These are phyloP conservation scores for Misgurnus mizolepis DNA, from an alignment of 2,113 vertebrate species.

Conservation along the genomic window DNA sequence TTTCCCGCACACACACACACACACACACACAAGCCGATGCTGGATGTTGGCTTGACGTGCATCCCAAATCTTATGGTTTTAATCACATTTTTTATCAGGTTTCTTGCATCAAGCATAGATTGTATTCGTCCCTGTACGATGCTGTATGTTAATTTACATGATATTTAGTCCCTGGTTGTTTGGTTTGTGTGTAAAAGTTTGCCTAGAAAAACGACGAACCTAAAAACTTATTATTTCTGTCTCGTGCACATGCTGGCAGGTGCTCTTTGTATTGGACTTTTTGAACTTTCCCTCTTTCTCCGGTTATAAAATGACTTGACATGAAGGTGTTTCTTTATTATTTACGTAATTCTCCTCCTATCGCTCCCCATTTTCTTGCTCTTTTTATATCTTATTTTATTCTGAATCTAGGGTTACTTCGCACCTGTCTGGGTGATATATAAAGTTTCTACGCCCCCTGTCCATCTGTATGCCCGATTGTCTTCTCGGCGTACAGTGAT, in stretches of 20 bases:
- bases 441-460: conserved; percentile 8
- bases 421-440: conserved; percentile 3
- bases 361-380: background rate
- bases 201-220: too few relatives aligned
- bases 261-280: background rate
- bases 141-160: background rate
- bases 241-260: conserved; percentile 1
- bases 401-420: conserved; percentile 23
- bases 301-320: background rate
- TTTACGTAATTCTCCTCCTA: background rate
- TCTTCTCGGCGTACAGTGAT: conserved; percentile 1
- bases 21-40: conserved; percentile 25
- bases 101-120: background rate
- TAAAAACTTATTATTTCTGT: background rate
- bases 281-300: background rate
- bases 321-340: background rate
- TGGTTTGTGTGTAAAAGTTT: background rate
- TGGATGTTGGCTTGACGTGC: conserved; percentile 24
- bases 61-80: background rate
- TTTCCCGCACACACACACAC: background rate
- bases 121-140: background rate
- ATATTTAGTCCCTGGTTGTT: background rate
- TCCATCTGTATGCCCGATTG: conserved; percentile 8
- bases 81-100: background rate
- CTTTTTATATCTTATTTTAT: conserved; percentile 6